Base-by-base conservation (phyloP, 2,797 vertebrate genomes). In the Erpetoichthys calabaricus region DNA sequence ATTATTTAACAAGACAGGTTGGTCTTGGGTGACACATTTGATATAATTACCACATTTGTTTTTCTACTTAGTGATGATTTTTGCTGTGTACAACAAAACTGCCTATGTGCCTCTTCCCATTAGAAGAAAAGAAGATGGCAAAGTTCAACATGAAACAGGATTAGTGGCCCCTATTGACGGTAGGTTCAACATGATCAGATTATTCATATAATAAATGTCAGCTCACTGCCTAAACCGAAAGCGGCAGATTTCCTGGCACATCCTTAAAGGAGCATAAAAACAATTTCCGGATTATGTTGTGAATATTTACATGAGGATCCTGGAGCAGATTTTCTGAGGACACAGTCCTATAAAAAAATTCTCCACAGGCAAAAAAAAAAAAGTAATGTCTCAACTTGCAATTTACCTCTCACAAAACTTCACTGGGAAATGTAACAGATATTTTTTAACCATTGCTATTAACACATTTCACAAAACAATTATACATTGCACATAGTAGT, bases 61-160 rank as follows among this genome's bases (percentile, higher is more conserved):
- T 49, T 49, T 49, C n/a, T 47, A 49, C 47, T 49, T 49, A 49
- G 47, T 49, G 25, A 49, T 49, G 7, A 49, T 49, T 49, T 49
- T 25, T 25, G 25, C 25, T 7, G 47, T 49, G n/a, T 49, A 49
- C 47, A 49, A n/a, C 47, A 49, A 7, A 49, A 49, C 7, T 3
- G 47, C 47, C n/a, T 49, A 7, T n/a, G n/a, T 49, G 3, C 7
- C 4, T 49, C n/a, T 49, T 49, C 47, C 7, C 47, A 49, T 49
- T 7, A 7, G n/a, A 49, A 49, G n/a, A 3, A 49, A 7, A 7
- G 47, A 49, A 49, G 47, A 49, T 49, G 7, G 47, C 7, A 49
- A 49, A 49, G 5, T 49, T 49, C 7, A 49, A n/a, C 47, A 49
- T 49, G n/a, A 49, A 49, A 49, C n/a, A 8, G n/a, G 47, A 7